phyloP scores from a whole-genome alignment of 1,140 invertebrate species.

The Oedothorax gibbosus region DNA sequence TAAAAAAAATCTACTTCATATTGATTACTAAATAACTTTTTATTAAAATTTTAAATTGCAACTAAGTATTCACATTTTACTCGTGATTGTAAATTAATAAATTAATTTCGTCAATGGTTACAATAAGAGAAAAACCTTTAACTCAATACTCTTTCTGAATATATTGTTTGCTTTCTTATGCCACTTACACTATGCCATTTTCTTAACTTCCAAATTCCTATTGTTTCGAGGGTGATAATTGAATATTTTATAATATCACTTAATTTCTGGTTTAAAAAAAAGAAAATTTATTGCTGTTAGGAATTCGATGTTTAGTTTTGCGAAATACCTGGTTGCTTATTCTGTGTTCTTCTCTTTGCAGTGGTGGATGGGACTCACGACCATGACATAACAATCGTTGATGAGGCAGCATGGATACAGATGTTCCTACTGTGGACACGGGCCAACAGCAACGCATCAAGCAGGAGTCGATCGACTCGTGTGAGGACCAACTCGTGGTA shows the following conservation, averaged over 20 bases:
- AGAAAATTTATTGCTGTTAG: neutral
- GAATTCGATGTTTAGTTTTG: neutral
- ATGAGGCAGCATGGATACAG: constrained; percentile 60
- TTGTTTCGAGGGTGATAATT: neutral
- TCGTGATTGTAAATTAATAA: no score
- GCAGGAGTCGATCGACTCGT: constrained; percentile 35
- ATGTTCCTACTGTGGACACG: constrained; percentile 60
- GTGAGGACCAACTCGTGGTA: constrained; percentile 31
- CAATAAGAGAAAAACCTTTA: no score
- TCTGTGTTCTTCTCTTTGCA: constrained; percentile 27
- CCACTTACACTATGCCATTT: no score
- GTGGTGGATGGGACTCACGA: constrained; percentile 59
- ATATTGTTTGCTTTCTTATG: no score
- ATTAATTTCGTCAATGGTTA: no score
- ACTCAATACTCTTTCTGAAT: no score
- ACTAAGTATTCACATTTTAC: no score
- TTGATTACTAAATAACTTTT: no score
- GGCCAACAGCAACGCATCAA: constrained; percentile 50
- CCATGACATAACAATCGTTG: constrained; percentile 57
- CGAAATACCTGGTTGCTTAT: neutral
- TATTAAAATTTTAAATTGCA: no score
- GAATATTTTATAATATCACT: neutral
- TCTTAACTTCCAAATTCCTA: no score
- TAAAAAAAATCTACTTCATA: no score
- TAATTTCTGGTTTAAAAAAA: neutral